A percentile compares a stretch with the other conserved stretches of the same genome.
Conservation (phyloP, 2,113 vertebrate species). For the Otis tarda region DNA sequence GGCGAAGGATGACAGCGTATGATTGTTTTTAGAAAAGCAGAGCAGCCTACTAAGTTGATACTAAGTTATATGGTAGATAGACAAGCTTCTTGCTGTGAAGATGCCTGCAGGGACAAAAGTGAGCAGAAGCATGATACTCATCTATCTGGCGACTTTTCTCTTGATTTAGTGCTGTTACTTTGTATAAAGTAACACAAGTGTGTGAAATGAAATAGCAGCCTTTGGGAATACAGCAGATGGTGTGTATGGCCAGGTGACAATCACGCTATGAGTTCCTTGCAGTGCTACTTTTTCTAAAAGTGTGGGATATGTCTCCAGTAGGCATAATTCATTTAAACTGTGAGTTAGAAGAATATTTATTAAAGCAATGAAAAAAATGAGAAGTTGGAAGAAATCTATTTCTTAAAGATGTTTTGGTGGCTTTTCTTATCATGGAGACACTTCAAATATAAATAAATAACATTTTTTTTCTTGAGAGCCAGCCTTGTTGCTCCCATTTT, state of each 20-base stretch:
- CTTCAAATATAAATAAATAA: neutral
- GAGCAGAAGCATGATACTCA: neutral
- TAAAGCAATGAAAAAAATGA: constrained; percentile 30
- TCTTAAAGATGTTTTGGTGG: neutral
- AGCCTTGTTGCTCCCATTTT: neutral
- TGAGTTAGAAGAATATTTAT: neutral
- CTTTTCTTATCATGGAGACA: neutral
- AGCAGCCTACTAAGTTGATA: neutral
- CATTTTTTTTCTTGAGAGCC: neutral
- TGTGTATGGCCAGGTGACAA: constrained; percentile 42
- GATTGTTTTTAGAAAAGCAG: neutral
- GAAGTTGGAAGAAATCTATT: neutral
- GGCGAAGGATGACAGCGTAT: neutral
- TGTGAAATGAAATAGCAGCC: constrained; percentile 32
- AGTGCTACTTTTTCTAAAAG: constrained; percentile 10
- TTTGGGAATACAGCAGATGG: constrained; percentile 41
- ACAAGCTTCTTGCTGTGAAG: neutral
- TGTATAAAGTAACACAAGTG: constrained; percentile 27
- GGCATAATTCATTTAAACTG: constrained; percentile 23
- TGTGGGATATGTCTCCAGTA: constrained; percentile 26
- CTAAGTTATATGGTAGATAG: neutral
- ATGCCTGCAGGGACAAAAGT: constrained; percentile 17
- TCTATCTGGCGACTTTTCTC: constrained; percentile 33
- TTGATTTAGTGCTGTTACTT: neutral
- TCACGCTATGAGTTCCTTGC: constrained; percentile 16